Base-by-base conservation (phyloP, 2,797 vertebrate species). In the Chelon auratus region DNA sequence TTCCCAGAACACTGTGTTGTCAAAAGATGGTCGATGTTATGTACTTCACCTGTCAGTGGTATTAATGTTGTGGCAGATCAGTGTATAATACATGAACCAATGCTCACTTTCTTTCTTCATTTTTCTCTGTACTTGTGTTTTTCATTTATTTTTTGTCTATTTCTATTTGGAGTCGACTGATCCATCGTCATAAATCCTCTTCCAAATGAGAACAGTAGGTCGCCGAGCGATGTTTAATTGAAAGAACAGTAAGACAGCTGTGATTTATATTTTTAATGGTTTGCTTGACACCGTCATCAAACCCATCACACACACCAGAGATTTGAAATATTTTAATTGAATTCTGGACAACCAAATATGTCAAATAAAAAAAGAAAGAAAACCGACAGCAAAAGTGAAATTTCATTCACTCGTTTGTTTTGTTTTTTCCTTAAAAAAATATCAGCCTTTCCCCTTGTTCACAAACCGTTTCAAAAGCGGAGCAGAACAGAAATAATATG, bases 361-460 rank as follows among this genome's bases (percentile, higher is more conserved):
- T 93, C 89, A 94, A 94, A 93, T 90, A 90, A 92, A 89, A 78
- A 64, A 60, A 13, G 79, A 89, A 88, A 87, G 57, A 87, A 91
- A 89, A 79, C 70, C 86, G 93, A 92, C 92, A 92, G 89, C 89
- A 93, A 93, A 87, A 88, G 88, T 89, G 86, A 94, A 85, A 70
- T 87, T 83, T 68, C 10, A 85, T 89, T 91, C 89, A 89, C 74
- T 74, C 59, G 15, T 72, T 91, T 75, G 57, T 33, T 76, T 84
- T 43, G 81, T 87, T 91, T 84, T 86, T 90, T 89, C 85, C 84
- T 92, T 94, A 94, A 94, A 95, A 95, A 95, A 95, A 95, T 93
- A 95, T 93, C 91, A 90, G 91, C 88, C 84, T 88, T 91, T 87
- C 72, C 85, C 88, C 84, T 91, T 92, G 91, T 92, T 93, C 93